Base-by-base conservation (phyloP, 1,140 invertebrate species). In the Lamellibrachia luymesi region DNA sequence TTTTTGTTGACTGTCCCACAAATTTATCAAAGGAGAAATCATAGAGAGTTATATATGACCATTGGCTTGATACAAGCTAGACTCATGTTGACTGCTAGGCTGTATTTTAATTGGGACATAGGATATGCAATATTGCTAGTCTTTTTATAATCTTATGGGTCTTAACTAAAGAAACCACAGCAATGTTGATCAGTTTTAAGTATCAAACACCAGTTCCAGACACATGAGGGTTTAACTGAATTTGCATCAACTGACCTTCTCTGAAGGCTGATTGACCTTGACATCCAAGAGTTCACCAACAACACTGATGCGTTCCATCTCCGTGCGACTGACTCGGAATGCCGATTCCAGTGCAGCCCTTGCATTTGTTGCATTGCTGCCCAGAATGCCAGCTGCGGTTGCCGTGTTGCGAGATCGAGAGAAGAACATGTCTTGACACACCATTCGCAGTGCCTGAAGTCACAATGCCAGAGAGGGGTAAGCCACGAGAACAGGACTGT, bases 351-450 rank as follows among this genome's bases (percentile, higher is more conserved):
- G 94, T 17, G 94, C 94, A 25, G 95, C 93, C 90, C 95, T 94
- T 50, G 94, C 93, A 93, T 93, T 94, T 90, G 92, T 92, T 38
- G 90, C 92, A 51, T n/a, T 94, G 17, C 27, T 90, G 92, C 27
- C 89, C 64, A 89, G 64, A 49, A 90, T 93, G 50, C 92, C 27
- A 38, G 92, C 38, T 5, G 56, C 56, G 13, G 5, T 51, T 2
- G 80, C 94, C 92, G 94, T 94, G 93, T 93, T 94, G 50, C 94
- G 94, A 56, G 95, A 94, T 50, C 95, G 94, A 51, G 95, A 95
- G 95, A 96, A 96, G 95, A 96, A 96, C 95, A 96, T 95, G 93
- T 96, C 95, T 92, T 95, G 95, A 92, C 95, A 96, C n/a, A 96
- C 94, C 50, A 95, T 94, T 92, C 94, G 95, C 93, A 96, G 93